Conservation (phyloP, 1,140 invertebrate species). For the Bombus impatiens region DNA sequence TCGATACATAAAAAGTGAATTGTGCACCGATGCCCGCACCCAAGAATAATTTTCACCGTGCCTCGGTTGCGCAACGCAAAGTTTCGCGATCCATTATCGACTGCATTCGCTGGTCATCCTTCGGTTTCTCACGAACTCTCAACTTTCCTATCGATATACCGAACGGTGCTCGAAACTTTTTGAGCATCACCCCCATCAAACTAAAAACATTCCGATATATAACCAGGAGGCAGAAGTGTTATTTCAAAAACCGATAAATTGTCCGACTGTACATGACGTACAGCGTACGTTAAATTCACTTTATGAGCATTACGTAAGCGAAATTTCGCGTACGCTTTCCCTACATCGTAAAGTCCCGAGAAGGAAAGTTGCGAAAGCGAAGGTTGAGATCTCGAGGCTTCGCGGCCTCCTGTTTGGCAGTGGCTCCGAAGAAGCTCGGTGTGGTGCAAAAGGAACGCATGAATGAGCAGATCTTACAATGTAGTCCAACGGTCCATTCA, state of each 20-base stretch:
- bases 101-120: not conserved
- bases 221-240: not conserved
- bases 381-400: too few relatives aligned
- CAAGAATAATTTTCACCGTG: not conserved
- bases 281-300: not conserved
- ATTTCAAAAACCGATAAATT: not conserved
- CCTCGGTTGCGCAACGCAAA: not conserved
- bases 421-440: not conserved
- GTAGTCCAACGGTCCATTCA: conserved; percentile 1
- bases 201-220: not conserved
- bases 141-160: not conserved
- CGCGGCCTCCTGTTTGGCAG: conserved; percentile 1
- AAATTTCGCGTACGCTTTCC: not conserved
- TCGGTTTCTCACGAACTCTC: conserved; percentile 6
- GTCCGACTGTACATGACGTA: too few relatives aligned
- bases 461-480: not conserved
- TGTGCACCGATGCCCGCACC: not conserved
- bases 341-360: not conserved
- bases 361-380: conserved; percentile 4
- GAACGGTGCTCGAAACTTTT: not conserved
- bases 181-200: not conserved
- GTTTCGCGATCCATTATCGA: conserved; percentile 14
- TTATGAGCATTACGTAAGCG: not conserved
- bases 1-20: not conserved
- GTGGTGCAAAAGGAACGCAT: not conserved